A percentile compares a stretch with the other conserved stretches of the same genome.
phyloP scores from a whole-genome alignment of 2,888 invertebrate genomes.

The Cyclophora punctaria region DNA sequence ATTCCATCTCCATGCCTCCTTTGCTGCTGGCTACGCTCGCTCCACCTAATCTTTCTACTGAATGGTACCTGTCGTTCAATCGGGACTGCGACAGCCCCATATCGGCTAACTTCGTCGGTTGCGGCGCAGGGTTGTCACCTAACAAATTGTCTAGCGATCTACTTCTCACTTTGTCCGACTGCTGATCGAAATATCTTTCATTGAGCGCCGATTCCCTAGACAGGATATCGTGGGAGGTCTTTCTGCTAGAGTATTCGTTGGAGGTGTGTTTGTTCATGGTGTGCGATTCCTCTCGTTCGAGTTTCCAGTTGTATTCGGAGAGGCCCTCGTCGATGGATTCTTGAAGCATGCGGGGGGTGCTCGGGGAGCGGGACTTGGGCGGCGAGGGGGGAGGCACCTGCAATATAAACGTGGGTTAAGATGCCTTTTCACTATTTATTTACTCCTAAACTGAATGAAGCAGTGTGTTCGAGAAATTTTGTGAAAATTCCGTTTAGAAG shows the following conservation, averaged over 20 bases:
- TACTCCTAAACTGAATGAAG: too few species aligned
- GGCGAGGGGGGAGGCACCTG: conserved; percentile 82
- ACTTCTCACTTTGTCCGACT: conserved; percentile 84
- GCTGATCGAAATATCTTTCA: conserved; percentile 88
- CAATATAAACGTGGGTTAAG: background rate
- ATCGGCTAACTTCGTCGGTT: conserved; percentile 79
- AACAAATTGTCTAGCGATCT: conserved; percentile 87
- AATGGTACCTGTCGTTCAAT: conserved; percentile 91
- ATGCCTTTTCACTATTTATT: too few species aligned
- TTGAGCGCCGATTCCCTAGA: conserved; percentile 90
- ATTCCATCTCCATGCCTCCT: conserved; percentile 81
- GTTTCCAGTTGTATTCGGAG: conserved; percentile 65
- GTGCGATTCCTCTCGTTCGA: conserved; percentile 44
- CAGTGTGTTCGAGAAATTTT: too few species aligned
- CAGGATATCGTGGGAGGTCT: conserved; percentile 84
- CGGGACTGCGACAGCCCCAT: conserved; percentile 89
- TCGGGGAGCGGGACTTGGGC: conserved; percentile 69
- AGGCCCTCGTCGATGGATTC: conserved; percentile 61
- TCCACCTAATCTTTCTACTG: conserved; percentile 83
- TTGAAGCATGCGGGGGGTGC: conserved; percentile 63
- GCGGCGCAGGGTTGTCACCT: conserved; percentile 78
- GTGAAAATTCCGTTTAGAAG: too few species aligned
- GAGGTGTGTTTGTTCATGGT: conserved; percentile 19
- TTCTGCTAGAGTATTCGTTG: conserved; percentile 67
- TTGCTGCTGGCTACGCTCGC: conserved; percentile 75